Base-by-base conservation (phyloP, 2,888 invertebrate genomes). In the Electrophaes corylata region DNA sequence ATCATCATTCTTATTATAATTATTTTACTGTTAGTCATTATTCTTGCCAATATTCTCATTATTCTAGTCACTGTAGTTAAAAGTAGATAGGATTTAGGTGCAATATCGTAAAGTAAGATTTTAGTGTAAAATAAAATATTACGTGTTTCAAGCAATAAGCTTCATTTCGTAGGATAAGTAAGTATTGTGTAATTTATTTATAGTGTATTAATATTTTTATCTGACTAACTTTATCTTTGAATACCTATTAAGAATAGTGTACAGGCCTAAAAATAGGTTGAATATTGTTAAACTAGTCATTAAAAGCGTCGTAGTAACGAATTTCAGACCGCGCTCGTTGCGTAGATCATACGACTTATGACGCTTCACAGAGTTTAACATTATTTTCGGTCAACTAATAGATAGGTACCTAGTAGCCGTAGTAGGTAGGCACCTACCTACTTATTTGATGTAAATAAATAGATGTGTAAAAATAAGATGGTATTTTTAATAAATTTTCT, bases 61-160 rank as follows among this genome's bases (percentile, higher is more conserved):
- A 45, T 20, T 50, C 52, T 58, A 58, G 52, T 53, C 52, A 49
- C 39, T 45, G 16, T 58, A 57, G 33, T 46, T 18, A 5, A 29
- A 19, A 23, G 8, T 35, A 37, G 2, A 5, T 59, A 54, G 45
- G 40, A 29, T 18, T n/a, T 59, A 59, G 33, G 19, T 57, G 57
- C 51, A 57, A 44, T 29, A 46, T 40, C 10, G 16, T 41, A n/a
- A 46, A 51, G 35, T 19, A 29, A 20, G 20, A 51, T 44, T 14
- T 45, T 18, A 31, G 53, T 66, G 71, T 83, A 79, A 73, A 78
- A 72, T 53, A 29, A 72, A 70, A 67, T 26, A 45, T 55, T 78
- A 88, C 89, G 88, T 88, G 88, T 89, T 75, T 70, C 76, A 88
- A 89, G 89, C 89, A 89, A 89, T 89, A 89, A 84, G 72, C 73